Evolutionary conservation across 2,113 vertebrate species (phyloP), one percentile per base, ranked within the genome.

Genomic region (Anser brachyrhynchus): DNA sequence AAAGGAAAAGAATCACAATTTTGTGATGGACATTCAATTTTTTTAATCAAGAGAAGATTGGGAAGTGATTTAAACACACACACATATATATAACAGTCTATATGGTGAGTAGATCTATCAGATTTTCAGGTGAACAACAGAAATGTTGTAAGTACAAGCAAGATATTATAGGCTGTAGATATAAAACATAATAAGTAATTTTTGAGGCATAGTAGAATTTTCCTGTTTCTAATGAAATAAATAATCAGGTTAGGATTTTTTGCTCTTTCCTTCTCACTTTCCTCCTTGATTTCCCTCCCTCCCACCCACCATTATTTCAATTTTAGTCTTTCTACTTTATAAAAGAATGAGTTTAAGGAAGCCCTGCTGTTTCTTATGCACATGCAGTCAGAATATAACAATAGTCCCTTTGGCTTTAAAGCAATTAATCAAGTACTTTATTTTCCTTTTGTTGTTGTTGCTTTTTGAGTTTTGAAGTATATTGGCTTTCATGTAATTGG

Each of bases 1-100:
- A 58, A 39, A 7, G 9, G 16, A 52, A 77, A 78, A 16, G 0
- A 67, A 71, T 26, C 39, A 55, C 2, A 2, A 1, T 33, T 2
- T 16, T 61, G 4, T 41, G 28, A 79, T 64, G 23, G 33, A 9
- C 3, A n/a, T 67, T 72, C 14, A 51, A 57, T 65, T 13, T 5
- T 43, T 35, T 90, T 44, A 75, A 31, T 81, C 25, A 91, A 64
- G 19, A 49, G 9, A 61, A 61, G 9, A 66, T 37, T 72, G 67
- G 11, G 13, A 58, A 58, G 16, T 69, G 0, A 52, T 52, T 89
- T 69, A 65, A 43, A 46, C 9, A 7, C 10, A 41, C 37, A 3
- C 14, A 13, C 52, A 64, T 39, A 29, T 17, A 57, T 31, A 28
- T 29, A 65, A 52, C 41, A 66, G 4, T 11, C 2, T 46, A 4